phyloP scores from a whole-genome alignment of 2,888 invertebrate species.

The Tolmerus cingulatus region DNA sequence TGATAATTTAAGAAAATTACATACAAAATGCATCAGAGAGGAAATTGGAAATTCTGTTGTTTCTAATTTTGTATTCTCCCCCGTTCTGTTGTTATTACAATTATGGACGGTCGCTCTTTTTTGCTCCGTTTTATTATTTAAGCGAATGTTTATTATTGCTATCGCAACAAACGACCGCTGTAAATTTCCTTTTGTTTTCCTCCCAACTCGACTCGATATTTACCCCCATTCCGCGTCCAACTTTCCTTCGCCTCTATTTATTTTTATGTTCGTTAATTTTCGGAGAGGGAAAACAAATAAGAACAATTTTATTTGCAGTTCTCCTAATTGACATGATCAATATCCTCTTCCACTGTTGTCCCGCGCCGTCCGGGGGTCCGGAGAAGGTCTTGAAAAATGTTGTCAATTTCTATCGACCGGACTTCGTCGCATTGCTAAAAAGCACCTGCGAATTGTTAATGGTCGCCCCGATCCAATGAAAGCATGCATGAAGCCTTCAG shows the following conservation, averaged over 20 bases:
- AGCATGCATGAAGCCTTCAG: background rate
- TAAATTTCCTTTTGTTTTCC: background rate
- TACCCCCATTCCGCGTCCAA: background rate
- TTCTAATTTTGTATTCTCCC: constrained; percentile 32
- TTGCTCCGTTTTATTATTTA: constrained; percentile 15
- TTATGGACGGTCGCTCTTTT: constrained; percentile 9
- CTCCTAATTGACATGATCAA: constrained; percentile 27
- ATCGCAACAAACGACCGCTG: constrained; percentile 3
- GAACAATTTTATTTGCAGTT: constrained; percentile 26
- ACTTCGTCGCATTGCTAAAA: background rate
- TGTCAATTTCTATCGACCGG: background rate
- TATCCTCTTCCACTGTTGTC: background rate
- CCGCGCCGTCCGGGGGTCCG: background rate
- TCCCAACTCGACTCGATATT: background rate
- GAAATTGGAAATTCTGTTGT: constrained; percentile 43
- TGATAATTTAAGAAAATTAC: constrained; percentile 41
- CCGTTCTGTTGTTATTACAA: constrained; percentile 19
- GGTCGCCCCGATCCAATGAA: background rate
- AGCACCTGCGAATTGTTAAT: background rate
- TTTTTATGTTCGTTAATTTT: constrained; percentile 26
- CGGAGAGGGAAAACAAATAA: constrained; percentile 19
- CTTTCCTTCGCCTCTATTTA: constrained; percentile 21
- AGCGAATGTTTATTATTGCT: constrained; percentile 25
- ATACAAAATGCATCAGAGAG: constrained; percentile 41
- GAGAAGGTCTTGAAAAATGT: background rate